Conservation (phyloP, 1,140 invertebrate species). For the Platyura marginata region DNA sequence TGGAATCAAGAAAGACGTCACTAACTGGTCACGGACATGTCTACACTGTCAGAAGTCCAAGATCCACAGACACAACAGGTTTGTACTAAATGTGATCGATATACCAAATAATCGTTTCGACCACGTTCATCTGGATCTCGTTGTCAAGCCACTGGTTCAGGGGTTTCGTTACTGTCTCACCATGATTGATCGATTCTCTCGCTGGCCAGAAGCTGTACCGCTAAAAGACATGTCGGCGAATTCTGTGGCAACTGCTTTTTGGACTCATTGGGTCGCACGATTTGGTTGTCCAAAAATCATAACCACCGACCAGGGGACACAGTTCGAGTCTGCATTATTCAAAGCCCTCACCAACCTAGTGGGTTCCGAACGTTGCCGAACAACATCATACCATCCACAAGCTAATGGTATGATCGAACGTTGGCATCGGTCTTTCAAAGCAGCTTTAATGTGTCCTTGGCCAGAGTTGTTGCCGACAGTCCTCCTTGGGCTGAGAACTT, state of each 20-base stretch:
- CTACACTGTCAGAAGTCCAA: conserved; percentile 15
- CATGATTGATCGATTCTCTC: conserved; percentile 15
- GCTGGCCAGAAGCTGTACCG: conserved; percentile 23
- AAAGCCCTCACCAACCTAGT: conserved; percentile 7
- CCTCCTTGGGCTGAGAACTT: conserved; percentile 14
- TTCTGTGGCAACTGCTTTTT: conserved; percentile 13
- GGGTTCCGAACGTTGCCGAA: conserved; percentile 9
- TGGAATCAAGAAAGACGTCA: conserved; percentile 11
- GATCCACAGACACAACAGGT: conserved; percentile 6
- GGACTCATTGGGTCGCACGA: conserved; percentile 11
- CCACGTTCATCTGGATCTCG: conserved; percentile 17
- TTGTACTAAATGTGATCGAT: not conserved
- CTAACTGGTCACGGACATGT: conserved; percentile 7
- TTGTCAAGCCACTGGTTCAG: conserved; percentile 9
- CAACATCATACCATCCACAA: conserved; percentile 18
- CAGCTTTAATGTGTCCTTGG: conserved; percentile 12
- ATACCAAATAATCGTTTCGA: conserved; percentile 8
- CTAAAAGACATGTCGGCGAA: conserved; percentile 14
- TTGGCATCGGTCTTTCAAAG: conserved; percentile 20
- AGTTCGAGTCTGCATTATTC: conserved; percentile 17
- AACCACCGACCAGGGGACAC: conserved; percentile 17
- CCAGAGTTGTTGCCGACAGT: conserved; percentile 13
- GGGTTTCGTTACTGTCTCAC: conserved; percentile 10
- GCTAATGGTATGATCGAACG: conserved; percentile 16
- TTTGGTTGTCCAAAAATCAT: conserved; percentile 11